phyloP scores from a whole-genome alignment of 2,797 vertebrate genomes.

The Acrossocheilus fasciatus region DNA sequence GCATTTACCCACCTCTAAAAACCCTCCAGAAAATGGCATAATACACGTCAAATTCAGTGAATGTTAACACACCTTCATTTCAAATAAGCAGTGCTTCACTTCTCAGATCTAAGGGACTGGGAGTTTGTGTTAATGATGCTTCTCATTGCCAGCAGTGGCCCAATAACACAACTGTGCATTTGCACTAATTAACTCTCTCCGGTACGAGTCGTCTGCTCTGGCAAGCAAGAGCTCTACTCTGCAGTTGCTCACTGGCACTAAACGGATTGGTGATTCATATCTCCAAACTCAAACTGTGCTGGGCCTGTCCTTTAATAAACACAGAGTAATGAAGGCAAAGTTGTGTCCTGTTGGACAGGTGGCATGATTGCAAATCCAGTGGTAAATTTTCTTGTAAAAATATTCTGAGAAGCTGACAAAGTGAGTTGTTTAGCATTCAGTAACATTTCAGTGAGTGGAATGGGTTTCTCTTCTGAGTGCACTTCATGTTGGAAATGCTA shows the following conservation, averaged over 20 bases:
- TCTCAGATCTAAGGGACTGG: conserved; percentile 46
- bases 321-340: neutral
- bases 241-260: conserved; percentile 38
- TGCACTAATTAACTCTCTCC: conserved; percentile 61
- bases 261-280: conserved; percentile 52
- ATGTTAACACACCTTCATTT: conserved; percentile 33
- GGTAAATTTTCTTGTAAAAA: neutral
- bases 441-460: neutral
- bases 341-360: neutral
- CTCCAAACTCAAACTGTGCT: conserved; percentile 25
- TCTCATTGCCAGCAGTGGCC: conserved; percentile 56
- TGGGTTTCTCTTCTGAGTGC: neutral
- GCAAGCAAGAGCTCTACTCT: conserved; percentile 42
- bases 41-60: conserved; percentile 26
- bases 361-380: neutral
- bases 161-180: conserved; percentile 56
- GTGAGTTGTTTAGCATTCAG: neutral
- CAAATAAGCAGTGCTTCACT: conserved; percentile 32
- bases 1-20: conserved; percentile 34
- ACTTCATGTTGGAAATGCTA: neutral
- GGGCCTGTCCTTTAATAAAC: neutral
- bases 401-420: neutral
- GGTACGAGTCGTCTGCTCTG: conserved; percentile 52
- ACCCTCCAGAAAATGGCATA: conserved; percentile 20
- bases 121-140: conserved; percentile 54